phyloP scores from a whole-genome alignment of 1,140 invertebrate genomes.

The Polyergus mexicanus region DNA sequence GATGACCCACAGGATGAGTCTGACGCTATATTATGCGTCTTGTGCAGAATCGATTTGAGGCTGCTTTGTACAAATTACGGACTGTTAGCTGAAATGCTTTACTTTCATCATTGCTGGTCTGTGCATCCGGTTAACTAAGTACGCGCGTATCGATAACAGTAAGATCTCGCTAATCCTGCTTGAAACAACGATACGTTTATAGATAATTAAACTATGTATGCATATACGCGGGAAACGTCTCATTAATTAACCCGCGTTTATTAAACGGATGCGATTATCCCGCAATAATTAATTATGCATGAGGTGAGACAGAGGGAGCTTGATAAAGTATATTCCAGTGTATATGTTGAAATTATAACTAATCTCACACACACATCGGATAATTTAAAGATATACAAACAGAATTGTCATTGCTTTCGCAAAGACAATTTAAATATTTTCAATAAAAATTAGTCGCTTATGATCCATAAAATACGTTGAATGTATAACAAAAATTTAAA shows the following conservation, averaged over 20 bases:
- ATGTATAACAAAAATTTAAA: neutral
- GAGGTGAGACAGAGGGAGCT: neutral
- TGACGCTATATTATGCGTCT: neutral
- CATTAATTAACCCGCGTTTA: slow-evolving; percentile 26
- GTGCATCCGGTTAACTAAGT: neutral
- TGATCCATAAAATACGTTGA: no score
- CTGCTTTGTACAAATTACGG: slow-evolving; percentile 30
- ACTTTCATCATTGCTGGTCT: slow-evolving; percentile 37
- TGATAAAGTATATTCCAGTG: neutral
- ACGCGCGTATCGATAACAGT: neutral
- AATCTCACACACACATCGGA: neutral
- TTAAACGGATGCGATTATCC: neutral
- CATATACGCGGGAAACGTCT: slow-evolving; percentile 8
- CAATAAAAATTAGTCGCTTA: neutral
- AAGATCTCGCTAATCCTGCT: neutral
- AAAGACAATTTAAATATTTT: slow-evolving; percentile 9
- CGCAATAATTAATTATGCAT: neutral
- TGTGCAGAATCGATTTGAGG: neutral
- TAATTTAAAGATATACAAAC: slow-evolving; percentile 14
- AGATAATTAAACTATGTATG: neutral
- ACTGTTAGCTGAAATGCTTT: slow-evolving; percentile 21
- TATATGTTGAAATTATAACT: neutral
- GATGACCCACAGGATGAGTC: neutral
- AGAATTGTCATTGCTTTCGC: neutral
- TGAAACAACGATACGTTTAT: neutral